Conservation (phyloP, 35 echinoderm and acorn worm species). For the Anneissia japonica region DNA sequence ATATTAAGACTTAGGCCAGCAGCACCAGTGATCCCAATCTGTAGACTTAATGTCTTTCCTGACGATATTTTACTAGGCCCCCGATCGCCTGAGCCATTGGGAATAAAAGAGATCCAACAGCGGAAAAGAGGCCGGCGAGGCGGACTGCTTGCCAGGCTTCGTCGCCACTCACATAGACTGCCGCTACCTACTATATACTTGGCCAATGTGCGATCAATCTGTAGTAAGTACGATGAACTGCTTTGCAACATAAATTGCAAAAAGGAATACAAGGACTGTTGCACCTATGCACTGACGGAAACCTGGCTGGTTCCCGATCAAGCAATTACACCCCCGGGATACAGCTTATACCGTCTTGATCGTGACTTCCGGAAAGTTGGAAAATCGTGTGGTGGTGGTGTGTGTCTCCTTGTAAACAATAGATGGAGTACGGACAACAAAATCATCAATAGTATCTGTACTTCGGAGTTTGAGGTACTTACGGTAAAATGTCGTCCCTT, state of each 20-base stretch:
- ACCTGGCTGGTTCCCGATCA: slow-evolving; percentile 12
- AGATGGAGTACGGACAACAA: slow-evolving; percentile 17
- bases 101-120: neutral
- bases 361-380: neutral
- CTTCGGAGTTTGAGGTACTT: neutral
- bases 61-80: too few relatives aligned
- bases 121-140: neutral
- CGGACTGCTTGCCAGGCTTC: neutral
- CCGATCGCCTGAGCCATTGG: too few relatives aligned
- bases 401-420: slow-evolving; percentile 28
- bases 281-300: neutral
- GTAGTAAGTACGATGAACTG: neutral
- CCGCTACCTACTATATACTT: slow-evolving; percentile 24
- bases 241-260: neutral
- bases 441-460: neutral
- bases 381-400: slow-evolving; percentile 17
- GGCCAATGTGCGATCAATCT: neutral
- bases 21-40: too few relatives aligned
- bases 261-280: neutral
- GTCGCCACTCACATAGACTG: neutral
- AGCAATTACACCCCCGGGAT: slow-evolving; percentile 16
- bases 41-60: neutral
- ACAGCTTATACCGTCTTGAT: slow-evolving; percentile 5
- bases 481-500: neutral
- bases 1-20: too few relatives aligned